phyloP scores from a whole-genome alignment of 2,888 invertebrate species.

The Euclidia mi region DNA sequence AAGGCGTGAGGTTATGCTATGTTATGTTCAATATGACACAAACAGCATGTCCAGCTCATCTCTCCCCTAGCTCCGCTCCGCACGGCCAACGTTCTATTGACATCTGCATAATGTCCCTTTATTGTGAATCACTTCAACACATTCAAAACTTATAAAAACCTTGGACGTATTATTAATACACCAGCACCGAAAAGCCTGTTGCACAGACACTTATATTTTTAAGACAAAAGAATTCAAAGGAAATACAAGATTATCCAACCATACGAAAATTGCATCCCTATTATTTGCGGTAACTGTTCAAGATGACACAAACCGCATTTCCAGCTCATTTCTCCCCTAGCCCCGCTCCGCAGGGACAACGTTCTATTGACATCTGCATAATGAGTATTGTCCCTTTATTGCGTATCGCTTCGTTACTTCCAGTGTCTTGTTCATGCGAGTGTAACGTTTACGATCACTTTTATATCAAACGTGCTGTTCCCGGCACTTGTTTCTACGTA shows the following conservation, averaged over 20 bases:
- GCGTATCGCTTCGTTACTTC: conserved; percentile 40
- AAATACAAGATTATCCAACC: too few relatives aligned
- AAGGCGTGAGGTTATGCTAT: too few relatives aligned
- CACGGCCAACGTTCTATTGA: conserved; percentile 51
- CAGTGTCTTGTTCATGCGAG: conserved; percentile 23
- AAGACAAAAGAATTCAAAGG: too few relatives aligned
- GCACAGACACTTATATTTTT: too few relatives aligned
- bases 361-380: conserved; percentile 60
- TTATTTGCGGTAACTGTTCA: not conserved
- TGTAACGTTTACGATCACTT: not conserved
- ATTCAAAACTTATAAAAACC: too few relatives aligned
- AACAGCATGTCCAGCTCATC: conserved; percentile 20
- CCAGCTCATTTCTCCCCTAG: conserved; percentile 16
- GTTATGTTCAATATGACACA: too few relatives aligned
- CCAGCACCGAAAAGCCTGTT: too few relatives aligned
- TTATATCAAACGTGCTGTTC: not conserved
- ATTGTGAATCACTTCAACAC: too few relatives aligned
- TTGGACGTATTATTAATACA: too few relatives aligned
- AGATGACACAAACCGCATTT: conserved; percentile 22
- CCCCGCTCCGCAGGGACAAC: conserved; percentile 33
- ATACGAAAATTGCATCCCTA: too few relatives aligned
- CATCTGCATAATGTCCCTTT: conserved; percentile 63
- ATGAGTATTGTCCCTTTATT: conserved; percentile 57
- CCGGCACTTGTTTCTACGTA: not conserved
- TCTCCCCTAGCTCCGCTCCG: conserved; percentile 19